Conservation (phyloP, 2,888 invertebrate species). For the Mythimna pallens region DNA sequence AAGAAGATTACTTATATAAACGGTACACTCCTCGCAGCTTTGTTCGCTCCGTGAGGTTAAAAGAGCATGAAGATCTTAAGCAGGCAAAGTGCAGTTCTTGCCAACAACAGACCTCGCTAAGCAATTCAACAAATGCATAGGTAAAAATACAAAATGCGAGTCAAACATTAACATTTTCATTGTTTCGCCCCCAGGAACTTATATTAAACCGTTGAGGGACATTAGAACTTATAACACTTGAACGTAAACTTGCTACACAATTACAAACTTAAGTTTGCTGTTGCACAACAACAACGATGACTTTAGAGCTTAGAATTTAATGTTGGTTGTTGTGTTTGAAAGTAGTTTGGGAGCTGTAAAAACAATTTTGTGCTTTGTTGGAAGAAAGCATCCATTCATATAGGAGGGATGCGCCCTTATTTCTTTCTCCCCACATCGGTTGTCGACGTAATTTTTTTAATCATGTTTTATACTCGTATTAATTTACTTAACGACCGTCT, state of each 20-base stretch:
- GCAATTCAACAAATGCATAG: slow-evolving; percentile 72
- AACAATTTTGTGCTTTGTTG: slow-evolving; percentile 64
- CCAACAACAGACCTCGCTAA: slow-evolving; percentile 52
- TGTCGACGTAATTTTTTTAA: slow-evolving; percentile 90
- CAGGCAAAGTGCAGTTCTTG: slow-evolving; percentile 48
- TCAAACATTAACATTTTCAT: slow-evolving; percentile 86
- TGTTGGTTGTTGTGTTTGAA: slow-evolving; percentile 58
- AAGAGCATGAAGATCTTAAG: slow-evolving; percentile 51
- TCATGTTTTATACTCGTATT: slow-evolving; percentile 90
- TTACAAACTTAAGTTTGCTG: slow-evolving; percentile 72
- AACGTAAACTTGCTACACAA: slow-evolving; percentile 84
- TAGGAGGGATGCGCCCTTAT: slow-evolving; percentile 82
- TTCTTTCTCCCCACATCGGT: slow-evolving; percentile 74
- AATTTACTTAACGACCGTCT: slow-evolving; percentile 89
- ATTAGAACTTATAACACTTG: slow-evolving; percentile 89
- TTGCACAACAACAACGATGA: slow-evolving; percentile 45
- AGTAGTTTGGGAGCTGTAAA: slow-evolving; percentile 42
- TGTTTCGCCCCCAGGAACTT: slow-evolving; percentile 85
- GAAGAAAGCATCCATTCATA: slow-evolving; percentile 84
- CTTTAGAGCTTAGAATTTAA: slow-evolving; percentile 57
- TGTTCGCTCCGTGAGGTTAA: slow-evolving; percentile 45
- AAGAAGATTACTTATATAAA: slow-evolving; percentile 27
- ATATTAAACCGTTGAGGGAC: slow-evolving; percentile 86
- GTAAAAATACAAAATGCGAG: slow-evolving; percentile 82
- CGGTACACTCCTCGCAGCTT: slow-evolving; percentile 25